Conservation (phyloP, 2,888 invertebrate genomes). For the Heliothis peltigera region DNA sequence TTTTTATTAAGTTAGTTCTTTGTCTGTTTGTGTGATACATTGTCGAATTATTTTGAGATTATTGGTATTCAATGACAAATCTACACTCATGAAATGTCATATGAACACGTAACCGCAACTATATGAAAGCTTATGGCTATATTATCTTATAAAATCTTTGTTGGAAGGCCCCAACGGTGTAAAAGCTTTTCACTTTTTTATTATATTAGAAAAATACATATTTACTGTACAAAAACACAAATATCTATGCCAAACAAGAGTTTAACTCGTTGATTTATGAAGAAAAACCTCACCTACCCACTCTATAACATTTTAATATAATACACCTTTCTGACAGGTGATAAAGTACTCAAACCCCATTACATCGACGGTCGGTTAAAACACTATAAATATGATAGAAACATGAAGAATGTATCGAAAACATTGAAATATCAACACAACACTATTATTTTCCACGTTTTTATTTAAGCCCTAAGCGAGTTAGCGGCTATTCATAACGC, state of each 20-base stretch:
- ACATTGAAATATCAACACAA: slow-evolving; percentile 59
- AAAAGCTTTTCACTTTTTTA: no score
- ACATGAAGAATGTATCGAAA: slow-evolving; percentile 50
- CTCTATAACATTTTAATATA: slow-evolving; percentile 27
- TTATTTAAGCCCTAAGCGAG: slow-evolving; percentile 68
- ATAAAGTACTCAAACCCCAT: slow-evolving; percentile 34
- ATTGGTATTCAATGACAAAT: no score
- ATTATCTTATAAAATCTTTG: no score
- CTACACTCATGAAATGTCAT: no score
- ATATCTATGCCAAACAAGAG: not conserved
- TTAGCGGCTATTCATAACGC: slow-evolving; percentile 78
- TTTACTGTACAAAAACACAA: no score
- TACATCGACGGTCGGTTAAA: slow-evolving; percentile 34
- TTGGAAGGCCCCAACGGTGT: no score
- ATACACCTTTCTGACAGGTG: slow-evolving; percentile 36
- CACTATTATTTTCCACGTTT: slow-evolving; percentile 57
- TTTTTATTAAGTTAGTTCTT: slow-evolving; percentile 6
- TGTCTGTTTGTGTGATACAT: not conserved
- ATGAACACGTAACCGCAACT: no score
- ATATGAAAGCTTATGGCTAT: no score
- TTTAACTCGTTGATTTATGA: slow-evolving; percentile 5
- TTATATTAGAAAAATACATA: no score
- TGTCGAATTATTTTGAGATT: not conserved
- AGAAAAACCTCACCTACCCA: not conserved
- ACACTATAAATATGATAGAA: slow-evolving; percentile 46